Percentiles rank a stretch among this genome's conserved stretches.
phyloP scores from a whole-genome alignment of 2,113 vertebrate genomes.

The Thymallus thymallus region DNA sequence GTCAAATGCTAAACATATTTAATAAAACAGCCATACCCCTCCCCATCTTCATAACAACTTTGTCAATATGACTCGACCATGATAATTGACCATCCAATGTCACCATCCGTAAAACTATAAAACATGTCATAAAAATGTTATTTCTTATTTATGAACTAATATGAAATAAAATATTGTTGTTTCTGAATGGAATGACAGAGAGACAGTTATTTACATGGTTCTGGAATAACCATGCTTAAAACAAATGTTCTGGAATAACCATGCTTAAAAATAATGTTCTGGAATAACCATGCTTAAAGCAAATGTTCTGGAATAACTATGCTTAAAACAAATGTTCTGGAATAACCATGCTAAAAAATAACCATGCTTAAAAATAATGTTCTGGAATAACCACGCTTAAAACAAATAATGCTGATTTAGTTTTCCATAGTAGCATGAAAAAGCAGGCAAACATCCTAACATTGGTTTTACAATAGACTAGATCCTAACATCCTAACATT shows the following conservation, averaged over 20 bases:
- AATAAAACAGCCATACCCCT: no score
- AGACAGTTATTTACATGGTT: no score
- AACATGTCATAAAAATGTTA: not conserved
- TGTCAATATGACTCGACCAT: no score
- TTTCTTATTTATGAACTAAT: not conserved
- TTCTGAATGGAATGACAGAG: not conserved
- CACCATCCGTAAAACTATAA: no score
- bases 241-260: not conserved
- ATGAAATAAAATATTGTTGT: not conserved
- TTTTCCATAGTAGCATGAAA: conserved; percentile 31
- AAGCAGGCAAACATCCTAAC: conserved; percentile 5
- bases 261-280: not conserved
- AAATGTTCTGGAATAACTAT: not conserved
- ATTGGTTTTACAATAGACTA: conserved; percentile 31
- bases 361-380: no score
- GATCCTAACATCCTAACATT: conserved; percentile 14
- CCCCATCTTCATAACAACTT: no score
- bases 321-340: not conserved
- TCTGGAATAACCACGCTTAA: not conserved
- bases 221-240: not conserved
- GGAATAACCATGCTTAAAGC: not conserved
- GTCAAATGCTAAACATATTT: no score
- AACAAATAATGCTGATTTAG: conserved; percentile 7
- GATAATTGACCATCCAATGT: no score
- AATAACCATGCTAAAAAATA: not conserved